Percentiles rank a stretch among this genome's conserved stretches.
Evolutionary conservation across 1,140 invertebrate genomes (phyloP).

Genomic region (Brachionus koreanus): DNA sequence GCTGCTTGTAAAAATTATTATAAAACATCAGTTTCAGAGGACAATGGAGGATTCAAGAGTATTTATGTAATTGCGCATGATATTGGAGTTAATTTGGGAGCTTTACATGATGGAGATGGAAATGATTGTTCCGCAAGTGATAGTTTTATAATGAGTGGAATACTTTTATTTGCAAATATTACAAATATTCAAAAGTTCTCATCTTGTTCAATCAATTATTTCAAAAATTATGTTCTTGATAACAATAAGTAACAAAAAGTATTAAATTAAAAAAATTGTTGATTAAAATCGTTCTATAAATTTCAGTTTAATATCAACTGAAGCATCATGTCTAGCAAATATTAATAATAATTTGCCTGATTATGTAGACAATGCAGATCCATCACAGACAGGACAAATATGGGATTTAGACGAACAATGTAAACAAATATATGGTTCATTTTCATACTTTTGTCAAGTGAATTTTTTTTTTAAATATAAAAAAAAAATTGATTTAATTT

Average conservation of each 20-base stretch:
- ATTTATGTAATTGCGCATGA: background rate
- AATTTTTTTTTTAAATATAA: background rate
- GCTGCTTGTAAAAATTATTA: background rate
- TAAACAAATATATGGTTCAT: background rate
- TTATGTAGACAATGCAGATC: background rate
- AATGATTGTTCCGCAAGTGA: background rate
- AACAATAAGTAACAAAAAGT: background rate
- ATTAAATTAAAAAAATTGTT: too few species aligned
- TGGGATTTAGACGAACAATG: background rate
- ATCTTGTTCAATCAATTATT: slow-evolving; percentile 13
- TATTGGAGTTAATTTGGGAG: background rate
- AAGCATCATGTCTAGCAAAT: background rate
- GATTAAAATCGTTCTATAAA: too few species aligned
- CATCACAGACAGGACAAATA: background rate
- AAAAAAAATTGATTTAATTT: background rate
- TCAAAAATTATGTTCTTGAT: background rate
- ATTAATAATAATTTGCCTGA: background rate
- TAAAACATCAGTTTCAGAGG: background rate
- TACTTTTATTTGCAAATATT: background rate
- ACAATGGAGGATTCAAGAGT: background rate
- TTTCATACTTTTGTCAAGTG: background rate
- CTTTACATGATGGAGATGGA: background rate
- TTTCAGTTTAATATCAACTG: background rate
- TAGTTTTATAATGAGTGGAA: background rate
- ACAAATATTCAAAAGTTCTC: background rate